Evolutionary conservation across 2,113 vertebrate genomes (phyloP), one percentile per base, ranked within the genome.

Genomic region (Ranitomeya variabilis): DNA sequence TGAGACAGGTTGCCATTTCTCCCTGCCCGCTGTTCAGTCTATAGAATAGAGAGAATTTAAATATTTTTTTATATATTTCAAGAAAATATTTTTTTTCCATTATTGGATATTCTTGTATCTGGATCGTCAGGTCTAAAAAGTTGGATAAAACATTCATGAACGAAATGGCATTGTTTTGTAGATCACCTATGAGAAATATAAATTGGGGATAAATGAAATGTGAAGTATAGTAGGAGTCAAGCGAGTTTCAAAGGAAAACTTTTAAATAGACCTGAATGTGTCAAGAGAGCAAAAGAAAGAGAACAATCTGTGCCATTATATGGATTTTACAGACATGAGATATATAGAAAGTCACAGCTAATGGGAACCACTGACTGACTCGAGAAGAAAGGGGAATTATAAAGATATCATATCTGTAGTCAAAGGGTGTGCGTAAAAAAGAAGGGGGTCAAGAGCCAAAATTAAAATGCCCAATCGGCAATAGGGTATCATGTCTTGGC

Each of bases 1-100:
- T 85, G 69, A 85, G 83, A 85, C 54, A 85, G 83, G 76, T 85
- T 85, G 83, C 67, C 54, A 85, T 74, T 74, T 85, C 69, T 85
- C 69, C 45, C 54, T 37, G 69, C 69, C 83, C 54, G 67, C 83
- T 85, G 67, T 60, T 85, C 69, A 37, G 83, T 16, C 23, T 55
- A 59, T 60, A 37, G 83, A 85, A 76, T 19, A 45, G 64, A 45
- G 83, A 57, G 66, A 84, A 84, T 84, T 84, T 69, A 52, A 84
- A 84, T 84, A 57, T 69, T 55, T 66, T 71, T 83, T 83, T 66
- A 51, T 13, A 51, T 9, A 55, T 71, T 84, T 71, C 83, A 16
- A 74, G 59, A 60, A 54, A 26, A 52, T 45, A 45, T 45, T 2
- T 76, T 52, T 54, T 37, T 57, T 19, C 12, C 54, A 74, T 54